phyloP scores from a whole-genome alignment of 2,888 invertebrate species.

The Plebejus anna region DNA sequence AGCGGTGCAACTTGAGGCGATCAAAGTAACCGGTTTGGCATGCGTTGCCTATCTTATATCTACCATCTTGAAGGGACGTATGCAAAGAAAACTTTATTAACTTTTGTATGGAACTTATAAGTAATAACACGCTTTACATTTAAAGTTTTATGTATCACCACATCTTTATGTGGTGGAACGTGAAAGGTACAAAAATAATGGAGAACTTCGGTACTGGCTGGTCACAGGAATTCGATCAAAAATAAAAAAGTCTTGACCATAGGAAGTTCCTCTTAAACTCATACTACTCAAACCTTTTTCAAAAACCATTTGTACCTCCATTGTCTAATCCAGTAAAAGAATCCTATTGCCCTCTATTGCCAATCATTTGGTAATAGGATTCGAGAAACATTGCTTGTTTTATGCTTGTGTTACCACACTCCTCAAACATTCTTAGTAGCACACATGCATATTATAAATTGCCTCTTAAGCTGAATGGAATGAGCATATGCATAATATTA shows the following conservation, averaged over 20 bases:
- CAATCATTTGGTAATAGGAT: neutral
- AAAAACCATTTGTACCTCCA: neutral
- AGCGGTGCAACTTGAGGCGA: neutral
- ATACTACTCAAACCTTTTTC: too few relatives aligned
- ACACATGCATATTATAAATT: constrained; percentile 20
- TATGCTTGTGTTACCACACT: neutral
- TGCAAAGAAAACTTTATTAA: neutral
- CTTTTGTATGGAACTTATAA: neutral
- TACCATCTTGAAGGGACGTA: neutral
- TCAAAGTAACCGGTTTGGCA: constrained; percentile 16
- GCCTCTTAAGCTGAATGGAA: constrained; percentile 19
- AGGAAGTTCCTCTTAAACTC: too few relatives aligned
- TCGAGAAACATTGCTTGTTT: neutral
- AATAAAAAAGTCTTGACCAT: neutral
- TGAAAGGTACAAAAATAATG: neutral
- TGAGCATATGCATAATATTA: constrained; percentile 24
- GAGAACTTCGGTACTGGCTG: neutral
- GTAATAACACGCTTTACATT: neutral
- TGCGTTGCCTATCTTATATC: neutral
- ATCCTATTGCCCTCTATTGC: neutral
- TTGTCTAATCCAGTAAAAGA: neutral
- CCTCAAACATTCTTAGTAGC: neutral
- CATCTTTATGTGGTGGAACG: too few relatives aligned
- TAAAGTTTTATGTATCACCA: too few relatives aligned
- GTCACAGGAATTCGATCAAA: neutral